phyloP scores from a whole-genome alignment of 2,113 vertebrate species.

The Colinus virginianus region DNA sequence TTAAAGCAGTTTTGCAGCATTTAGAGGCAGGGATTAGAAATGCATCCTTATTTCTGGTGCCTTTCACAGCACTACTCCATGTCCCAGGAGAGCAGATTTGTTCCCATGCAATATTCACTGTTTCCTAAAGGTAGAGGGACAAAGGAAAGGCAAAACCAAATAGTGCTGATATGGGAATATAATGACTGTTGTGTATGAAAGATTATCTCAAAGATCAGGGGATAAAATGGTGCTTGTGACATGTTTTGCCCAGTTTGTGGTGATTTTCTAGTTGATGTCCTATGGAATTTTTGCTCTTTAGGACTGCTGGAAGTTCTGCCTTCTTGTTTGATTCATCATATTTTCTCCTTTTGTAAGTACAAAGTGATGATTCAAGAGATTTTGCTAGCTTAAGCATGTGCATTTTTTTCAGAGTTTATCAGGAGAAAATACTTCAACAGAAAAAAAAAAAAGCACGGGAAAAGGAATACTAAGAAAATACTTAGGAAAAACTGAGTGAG shows the following conservation, averaged over 20 bases:
- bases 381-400: neutral
- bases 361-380: neutral
- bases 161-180: neutral
- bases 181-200: neutral
- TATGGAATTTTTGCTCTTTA: neutral
- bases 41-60: neutral
- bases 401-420: neutral
- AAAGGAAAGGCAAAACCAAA: neutral
- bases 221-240: accelerated
- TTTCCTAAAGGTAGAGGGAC: neutral
- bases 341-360: neutral
- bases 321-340: neutral
- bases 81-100: neutral
- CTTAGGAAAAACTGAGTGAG: neutral
- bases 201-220: neutral
- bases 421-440: neutral
- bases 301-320: neutral
- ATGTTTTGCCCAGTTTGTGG: neutral
- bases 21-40: neutral
- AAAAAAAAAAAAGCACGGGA: neutral
- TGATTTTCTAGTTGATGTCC: neutral
- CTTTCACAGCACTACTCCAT: neutral
- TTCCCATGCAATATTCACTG: neutral
- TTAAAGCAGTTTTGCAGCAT: neutral
- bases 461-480: neutral